phyloP scores from a whole-genome alignment of 2,888 invertebrate genomes.

The Aphidoletes aphidimyza region DNA sequence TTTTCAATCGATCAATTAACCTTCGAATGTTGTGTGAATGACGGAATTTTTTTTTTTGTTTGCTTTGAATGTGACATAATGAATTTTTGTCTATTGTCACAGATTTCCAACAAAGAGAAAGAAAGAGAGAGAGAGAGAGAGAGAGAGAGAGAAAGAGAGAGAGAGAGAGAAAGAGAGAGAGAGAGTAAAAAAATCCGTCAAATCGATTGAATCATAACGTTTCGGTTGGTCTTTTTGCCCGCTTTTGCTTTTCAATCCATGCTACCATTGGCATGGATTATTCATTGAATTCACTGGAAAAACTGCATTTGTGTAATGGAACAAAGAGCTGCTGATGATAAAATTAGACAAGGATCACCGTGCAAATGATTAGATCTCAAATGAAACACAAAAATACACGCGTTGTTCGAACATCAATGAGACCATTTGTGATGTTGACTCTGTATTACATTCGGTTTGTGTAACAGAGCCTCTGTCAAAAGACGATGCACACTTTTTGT shows the following conservation, averaged over 20 bases:
- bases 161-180: too few relatives aligned
- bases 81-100: neutral
- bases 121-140: too few relatives aligned
- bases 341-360: neutral
- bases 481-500: neutral
- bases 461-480: neutral
- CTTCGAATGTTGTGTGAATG: neutral
- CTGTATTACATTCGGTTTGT: neutral
- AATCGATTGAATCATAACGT: too few relatives aligned
- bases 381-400: conserved; percentile 9
- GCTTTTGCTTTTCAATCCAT: neutral
- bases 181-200: too few relatives aligned
- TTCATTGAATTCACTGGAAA: neutral
- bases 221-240: too few relatives aligned
- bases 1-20: conserved; percentile 43
- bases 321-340: neutral
- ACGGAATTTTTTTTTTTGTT: neutral
- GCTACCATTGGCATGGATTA: neutral
- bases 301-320: neutral
- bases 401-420: conserved; percentile 21
- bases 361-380: neutral
- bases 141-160: too few relatives aligned
- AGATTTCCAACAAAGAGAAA: neutral
- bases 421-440: conserved; percentile 7
- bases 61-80: neutral